A percentile compares a stretch with the other conserved stretches of the same genome.
These are phyloP conservation scores for Dexiosoma caninum DNA, from an alignment of 2,888 invertebrate species.

Conservation along the genomic window DNA sequence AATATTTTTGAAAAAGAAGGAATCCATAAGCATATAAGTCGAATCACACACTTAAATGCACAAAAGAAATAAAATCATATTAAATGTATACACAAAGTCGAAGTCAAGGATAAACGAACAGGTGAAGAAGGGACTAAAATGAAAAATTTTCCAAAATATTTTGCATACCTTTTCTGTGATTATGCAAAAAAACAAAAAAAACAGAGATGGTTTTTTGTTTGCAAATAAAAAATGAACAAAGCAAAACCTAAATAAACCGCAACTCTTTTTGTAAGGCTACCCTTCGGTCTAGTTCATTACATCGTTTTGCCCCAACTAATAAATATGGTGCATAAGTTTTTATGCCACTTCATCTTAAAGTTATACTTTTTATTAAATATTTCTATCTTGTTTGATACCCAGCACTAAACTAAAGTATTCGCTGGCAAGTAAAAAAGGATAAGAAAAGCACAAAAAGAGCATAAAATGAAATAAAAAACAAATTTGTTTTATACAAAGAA, in stretches of 20 bases:
- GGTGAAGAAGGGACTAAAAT: slow-evolving; percentile 10
- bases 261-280: too few relatives aligned
- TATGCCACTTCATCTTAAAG: background rate
- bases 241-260: too few relatives aligned
- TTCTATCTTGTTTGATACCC: slow-evolving; percentile 31
- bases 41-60: slow-evolving; percentile 55
- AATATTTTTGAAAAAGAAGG: background rate
- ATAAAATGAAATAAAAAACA: background rate
- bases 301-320: too few relatives aligned
- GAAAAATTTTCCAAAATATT: too few relatives aligned
- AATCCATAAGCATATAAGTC: slow-evolving; percentile 48
- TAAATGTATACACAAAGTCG: slow-evolving; percentile 46
- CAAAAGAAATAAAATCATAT: slow-evolving; percentile 58
- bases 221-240: too few relatives aligned
- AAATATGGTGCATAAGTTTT: slow-evolving; percentile 1
- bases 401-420: slow-evolving; percentile 4
- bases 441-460: background rate
- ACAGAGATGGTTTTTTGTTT: too few relatives aligned
- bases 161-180: too few relatives aligned
- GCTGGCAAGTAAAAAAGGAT: background rate
- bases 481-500: slow-evolving; percentile 17
- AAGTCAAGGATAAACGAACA: slow-evolving; percentile 10
- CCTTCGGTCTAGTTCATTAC: too few relatives aligned
- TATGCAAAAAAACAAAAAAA: too few relatives aligned
- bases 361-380: slow-evolving; percentile 26